phyloP scores from a whole-genome alignment of 2,888 invertebrate species.

The Nomada fucata region DNA sequence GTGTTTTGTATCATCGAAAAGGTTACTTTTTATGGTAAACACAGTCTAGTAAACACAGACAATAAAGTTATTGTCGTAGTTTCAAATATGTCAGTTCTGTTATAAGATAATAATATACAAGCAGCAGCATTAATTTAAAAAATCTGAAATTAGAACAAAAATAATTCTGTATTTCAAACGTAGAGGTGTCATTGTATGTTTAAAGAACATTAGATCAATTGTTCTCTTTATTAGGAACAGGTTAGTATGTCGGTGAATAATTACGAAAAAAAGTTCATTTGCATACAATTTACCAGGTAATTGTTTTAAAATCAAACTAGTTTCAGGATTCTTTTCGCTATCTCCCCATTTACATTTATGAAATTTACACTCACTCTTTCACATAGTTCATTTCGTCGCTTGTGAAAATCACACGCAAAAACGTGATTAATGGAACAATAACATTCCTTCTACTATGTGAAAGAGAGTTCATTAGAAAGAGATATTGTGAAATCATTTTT shows the following conservation, averaged over 20 bases:
- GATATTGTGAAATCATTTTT: neutral
- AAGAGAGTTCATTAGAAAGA: neutral
- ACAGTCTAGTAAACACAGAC: neutral
- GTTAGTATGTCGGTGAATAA: neutral
- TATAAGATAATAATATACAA: neutral
- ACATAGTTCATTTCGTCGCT: slow-evolving; percentile 6
- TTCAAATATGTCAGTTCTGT: neutral
- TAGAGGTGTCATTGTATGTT: too few species aligned
- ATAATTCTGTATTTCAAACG: too few species aligned
- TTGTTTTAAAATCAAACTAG: neutral
- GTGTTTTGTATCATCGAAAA: neutral
- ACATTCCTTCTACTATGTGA: neutral
- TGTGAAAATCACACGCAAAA: neutral
- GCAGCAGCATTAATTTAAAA: neutral
- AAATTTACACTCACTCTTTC: neutral
- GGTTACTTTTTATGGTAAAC: neutral
- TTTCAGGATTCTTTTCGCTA: slow-evolving; percentile 26
- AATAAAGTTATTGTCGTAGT: slow-evolving; percentile 4
- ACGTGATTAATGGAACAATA: slow-evolving; percentile 12
- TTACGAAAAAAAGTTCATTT: slow-evolving; percentile 6
- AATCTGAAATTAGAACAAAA: neutral
- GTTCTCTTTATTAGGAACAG: neutral
- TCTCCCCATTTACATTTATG: slow-evolving; percentile 26
- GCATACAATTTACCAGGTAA: slow-evolving; percentile 17
- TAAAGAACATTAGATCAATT: too few species aligned